Conservation (phyloP, 2,888 invertebrate species). For the Ctenicera cuprea region DNA sequence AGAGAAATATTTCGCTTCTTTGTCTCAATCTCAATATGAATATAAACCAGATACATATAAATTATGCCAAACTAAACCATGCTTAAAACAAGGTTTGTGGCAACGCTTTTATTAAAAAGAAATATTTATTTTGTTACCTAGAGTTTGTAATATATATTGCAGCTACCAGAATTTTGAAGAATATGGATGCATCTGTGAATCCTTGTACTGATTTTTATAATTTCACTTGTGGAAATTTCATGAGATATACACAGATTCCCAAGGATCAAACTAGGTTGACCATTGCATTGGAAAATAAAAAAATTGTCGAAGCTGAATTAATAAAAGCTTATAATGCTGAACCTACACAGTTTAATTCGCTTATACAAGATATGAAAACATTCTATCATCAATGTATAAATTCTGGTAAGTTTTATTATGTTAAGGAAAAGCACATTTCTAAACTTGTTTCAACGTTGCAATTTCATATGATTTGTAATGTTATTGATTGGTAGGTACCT, state of each 20-base stretch:
- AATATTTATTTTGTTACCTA: no score
- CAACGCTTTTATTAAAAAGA: no score
- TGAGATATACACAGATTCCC: background rate
- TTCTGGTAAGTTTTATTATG: background rate
- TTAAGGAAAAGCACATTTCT: background rate
- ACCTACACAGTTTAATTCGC: background rate
- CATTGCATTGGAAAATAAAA: background rate
- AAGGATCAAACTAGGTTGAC: background rate
- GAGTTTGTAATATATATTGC: background rate
- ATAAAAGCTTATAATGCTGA: background rate
- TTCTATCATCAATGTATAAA: slow-evolving; percentile 25
- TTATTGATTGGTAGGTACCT: no score
- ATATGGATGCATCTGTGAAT: slow-evolving; percentile 32
- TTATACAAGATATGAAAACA: background rate
- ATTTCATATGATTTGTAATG: no score
- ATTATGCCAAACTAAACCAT: no score
- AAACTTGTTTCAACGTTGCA: no score
- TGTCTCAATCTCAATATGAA: no score
- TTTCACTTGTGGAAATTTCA: slow-evolving; percentile 42
- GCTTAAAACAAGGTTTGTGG: slow-evolving; percentile 21
- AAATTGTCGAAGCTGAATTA: background rate
- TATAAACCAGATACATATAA: no score
- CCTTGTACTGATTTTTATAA: slow-evolving; percentile 41
- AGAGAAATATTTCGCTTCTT: no score
- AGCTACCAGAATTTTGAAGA: background rate